Evolutionary conservation across 53 echinoderm and acorn worm genomes (phyloP), one percentile per base, ranked within the genome.

Genomic region (Henricia sp.): DNA sequence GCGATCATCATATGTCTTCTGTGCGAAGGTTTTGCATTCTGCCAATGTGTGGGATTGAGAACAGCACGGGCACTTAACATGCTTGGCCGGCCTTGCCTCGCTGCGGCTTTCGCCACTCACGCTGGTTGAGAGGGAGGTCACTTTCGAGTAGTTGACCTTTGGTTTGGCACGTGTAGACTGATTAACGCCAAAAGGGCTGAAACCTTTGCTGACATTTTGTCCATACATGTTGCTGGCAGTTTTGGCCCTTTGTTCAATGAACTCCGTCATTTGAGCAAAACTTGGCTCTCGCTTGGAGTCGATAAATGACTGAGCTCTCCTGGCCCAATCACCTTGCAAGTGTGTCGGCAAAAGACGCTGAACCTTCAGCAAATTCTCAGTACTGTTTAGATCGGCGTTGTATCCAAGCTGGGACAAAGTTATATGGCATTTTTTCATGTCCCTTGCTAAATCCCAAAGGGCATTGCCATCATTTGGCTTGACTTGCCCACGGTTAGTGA

Each of bases 341-440:
- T 89, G 77, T 8, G 85, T 32, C 6, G 86, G 86, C 32, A 86
- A 67, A 16, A 86, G 73, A 24, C 60, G 72, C 30, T 90, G 91
- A 0, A 86, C 48, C 58, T 90, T 82, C 38, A 86, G 76, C 3
- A 87, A 60, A 8, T 66, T 91, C 9, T 83, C 69, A 4, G 66
- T 44, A 10, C 60, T 82, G 55, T 54, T 62, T 72, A 86, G 80
- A 38, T 82, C 78, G 11, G 86, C 85, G 0, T 56, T 28, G 63
- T 64, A 71, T 10, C 82, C 72, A 52, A 90, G 57, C 41, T 90
- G 86, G 12, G 52, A 14, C 19, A 54, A 23, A 1, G 72, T 72
- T 37, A 82, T 70, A 39, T 90, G 56, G 60, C 90, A 76, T 41
- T 59, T 83, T 27, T 84, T 83, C 88, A 91, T 91, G 53, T 82